Evolutionary conservation across 2,888 invertebrate species (phyloP).

Genomic region (Stenoptilia bipunctidactyla): DNA sequence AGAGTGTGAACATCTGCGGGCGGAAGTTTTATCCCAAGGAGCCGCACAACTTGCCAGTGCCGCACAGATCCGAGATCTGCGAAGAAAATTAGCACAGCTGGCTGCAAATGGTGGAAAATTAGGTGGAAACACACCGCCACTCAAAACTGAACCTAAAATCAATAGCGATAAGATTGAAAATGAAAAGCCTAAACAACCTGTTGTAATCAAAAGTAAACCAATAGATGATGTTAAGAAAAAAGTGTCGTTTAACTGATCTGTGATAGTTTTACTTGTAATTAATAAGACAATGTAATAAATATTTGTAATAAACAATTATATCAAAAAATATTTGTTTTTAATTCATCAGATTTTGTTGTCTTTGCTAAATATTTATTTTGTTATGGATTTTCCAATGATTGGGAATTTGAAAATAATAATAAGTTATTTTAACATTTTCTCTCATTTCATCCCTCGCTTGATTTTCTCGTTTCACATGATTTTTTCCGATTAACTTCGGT

Average conservation of each 20-base stretch:
- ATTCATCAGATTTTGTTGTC: too few species aligned
- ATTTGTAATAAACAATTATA: too few species aligned
- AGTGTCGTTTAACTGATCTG: constrained; percentile 40
- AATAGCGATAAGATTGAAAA: constrained; percentile 22
- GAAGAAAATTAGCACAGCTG: constrained; percentile 37
- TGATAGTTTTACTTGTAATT: not conserved
- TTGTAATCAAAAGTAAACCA: not conserved
- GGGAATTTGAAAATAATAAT: too few species aligned
- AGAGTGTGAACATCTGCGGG: constrained; percentile 44
- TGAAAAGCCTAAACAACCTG: constrained; percentile 15
- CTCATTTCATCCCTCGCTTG: too few species aligned
- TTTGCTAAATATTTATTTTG: too few species aligned
- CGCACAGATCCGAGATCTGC: constrained; percentile 42
- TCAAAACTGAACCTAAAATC: not conserved
- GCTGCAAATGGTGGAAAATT: constrained; percentile 17
- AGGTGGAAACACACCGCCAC: constrained; percentile 3
- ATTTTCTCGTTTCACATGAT: too few species aligned
- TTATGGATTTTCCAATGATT: too few species aligned
- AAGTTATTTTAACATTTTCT: too few species aligned
- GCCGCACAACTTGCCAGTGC: constrained; percentile 47
- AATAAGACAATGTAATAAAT: too few species aligned
- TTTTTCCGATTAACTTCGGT: too few species aligned
- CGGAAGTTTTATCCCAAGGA: constrained; percentile 45
- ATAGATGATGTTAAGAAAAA: constrained; percentile 50
- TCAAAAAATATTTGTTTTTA: too few species aligned